A percentile compares a stretch with the other conserved stretches of the same genome.
phyloP scores from a whole-genome alignment of 2,113 vertebrate genomes.

The Stictonetta naevosa region DNA sequence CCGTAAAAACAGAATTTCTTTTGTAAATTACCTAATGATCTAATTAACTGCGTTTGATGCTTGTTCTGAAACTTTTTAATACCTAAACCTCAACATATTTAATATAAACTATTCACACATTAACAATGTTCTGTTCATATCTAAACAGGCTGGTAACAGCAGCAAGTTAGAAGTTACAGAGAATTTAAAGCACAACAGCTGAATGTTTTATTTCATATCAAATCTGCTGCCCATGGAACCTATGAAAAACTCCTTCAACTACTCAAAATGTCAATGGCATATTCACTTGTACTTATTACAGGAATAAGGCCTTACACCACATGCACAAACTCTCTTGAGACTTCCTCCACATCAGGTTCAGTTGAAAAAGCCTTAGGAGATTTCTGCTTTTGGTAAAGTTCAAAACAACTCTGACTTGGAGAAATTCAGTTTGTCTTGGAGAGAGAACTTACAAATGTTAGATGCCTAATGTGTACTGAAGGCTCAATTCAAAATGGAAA shows the following conservation, averaged over 20 bases:
- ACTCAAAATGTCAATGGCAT: constrained; percentile 5
- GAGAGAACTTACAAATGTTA: background rate
- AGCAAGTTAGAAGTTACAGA: background rate
- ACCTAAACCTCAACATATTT: background rate
- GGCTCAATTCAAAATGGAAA: background rate
- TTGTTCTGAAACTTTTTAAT: background rate
- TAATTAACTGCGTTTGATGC: background rate
- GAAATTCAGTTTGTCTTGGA: background rate
- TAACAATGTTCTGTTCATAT: background rate
- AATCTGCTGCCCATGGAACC: background rate
- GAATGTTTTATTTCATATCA: background rate
- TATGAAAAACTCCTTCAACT: background rate
- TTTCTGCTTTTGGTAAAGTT: background rate
- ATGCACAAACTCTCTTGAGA: background rate
- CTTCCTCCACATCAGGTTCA: background rate
- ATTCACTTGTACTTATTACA: background rate
- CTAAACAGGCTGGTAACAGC: background rate
- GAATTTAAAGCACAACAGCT: background rate
- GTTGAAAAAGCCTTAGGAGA: background rate
- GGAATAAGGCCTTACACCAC: background rate
- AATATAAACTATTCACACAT: background rate
- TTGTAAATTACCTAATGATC: background rate
- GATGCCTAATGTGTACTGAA: background rate
- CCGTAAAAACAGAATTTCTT: background rate
- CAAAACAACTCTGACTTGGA: background rate